phyloP scores from a whole-genome alignment of 2,113 vertebrate genomes.

The Coturnix japonica region DNA sequence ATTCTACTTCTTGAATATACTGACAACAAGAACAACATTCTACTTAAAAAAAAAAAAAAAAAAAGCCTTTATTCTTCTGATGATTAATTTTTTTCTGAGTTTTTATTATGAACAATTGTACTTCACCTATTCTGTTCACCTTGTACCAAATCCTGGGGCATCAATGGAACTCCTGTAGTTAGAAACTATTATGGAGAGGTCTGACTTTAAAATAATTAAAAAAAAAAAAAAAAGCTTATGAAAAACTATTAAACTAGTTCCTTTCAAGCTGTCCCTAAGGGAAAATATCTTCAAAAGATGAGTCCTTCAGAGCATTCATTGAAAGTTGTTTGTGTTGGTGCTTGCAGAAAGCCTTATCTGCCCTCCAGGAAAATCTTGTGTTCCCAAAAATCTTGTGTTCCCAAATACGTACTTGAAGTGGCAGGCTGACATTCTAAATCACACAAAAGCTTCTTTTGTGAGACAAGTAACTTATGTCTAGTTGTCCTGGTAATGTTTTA shows the following conservation, averaged over 20 bases:
- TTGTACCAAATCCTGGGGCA: not conserved
- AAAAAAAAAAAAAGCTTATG: not conserved
- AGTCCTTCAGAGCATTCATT: not conserved
- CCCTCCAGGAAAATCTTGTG: not conserved
- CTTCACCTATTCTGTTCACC: not conserved
- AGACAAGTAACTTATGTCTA: not conserved
- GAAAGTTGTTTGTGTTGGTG: not conserved
- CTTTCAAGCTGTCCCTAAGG: not conserved
- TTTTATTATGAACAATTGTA: not conserved
- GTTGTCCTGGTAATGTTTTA: not conserved
- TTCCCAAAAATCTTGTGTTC: not conserved
- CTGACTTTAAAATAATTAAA: not conserved
- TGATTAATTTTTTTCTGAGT: not conserved
- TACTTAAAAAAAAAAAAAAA: not conserved
- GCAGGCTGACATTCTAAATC: not conserved
- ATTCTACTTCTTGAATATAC: not conserved
- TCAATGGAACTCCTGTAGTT: not conserved
- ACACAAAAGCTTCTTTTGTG: not conserved
- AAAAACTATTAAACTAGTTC: not conserved
- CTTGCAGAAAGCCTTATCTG: not conserved
- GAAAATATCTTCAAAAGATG: not conserved
- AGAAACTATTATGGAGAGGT: not conserved
- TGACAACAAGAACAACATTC: not conserved
- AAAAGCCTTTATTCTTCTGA: fast-evolving
- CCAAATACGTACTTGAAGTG: not conserved